These are phyloP conservation scores for Drosophila santomea DNA, from an alignment of 1,140 invertebrate species.

Conservation along the genomic window DNA sequence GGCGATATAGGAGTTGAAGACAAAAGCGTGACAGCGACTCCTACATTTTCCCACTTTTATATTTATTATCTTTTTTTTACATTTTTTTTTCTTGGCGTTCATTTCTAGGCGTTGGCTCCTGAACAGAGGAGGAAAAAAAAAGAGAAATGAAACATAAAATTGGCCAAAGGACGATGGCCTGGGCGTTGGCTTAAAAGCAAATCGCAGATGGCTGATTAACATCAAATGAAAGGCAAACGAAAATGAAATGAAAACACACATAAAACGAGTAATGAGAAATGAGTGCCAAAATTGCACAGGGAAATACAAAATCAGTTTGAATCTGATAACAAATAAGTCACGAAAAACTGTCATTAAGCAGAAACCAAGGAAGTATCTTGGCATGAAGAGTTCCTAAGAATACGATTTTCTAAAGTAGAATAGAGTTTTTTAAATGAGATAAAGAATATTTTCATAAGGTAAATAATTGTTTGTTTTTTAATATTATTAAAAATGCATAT, in stretches of 20 bases:
- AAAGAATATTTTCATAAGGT: too few relatives aligned
- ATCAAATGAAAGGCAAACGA: conserved; percentile 59
- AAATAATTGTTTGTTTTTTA: too few relatives aligned
- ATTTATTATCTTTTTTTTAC: conserved; percentile 16
- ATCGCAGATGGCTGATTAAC: conserved; percentile 73
- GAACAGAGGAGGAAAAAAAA: not conserved
- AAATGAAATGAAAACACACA: conserved; percentile 31
- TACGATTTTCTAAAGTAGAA: too few relatives aligned
- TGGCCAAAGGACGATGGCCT: conserved; percentile 14
- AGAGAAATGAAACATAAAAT: not conserved
- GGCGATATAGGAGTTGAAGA: conserved; percentile 31
- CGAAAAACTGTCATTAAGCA: not conserved
- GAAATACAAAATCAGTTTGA: not conserved
- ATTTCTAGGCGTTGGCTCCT: conserved; percentile 75
- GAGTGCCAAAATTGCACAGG: conserved; percentile 1
- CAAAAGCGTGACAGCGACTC: conserved; percentile 44
- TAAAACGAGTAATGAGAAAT: conserved; percentile 17
- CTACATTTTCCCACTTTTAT: conserved; percentile 23
- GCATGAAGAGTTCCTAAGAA: too few relatives aligned
- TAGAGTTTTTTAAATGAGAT: too few relatives aligned
- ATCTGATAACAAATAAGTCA: not conserved
- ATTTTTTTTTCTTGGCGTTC: conserved; percentile 15
- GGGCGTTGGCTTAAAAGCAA: conserved; percentile 59
- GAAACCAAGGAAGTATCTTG: not conserved
- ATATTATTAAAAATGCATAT: too few relatives aligned